A percentile compares a stretch with the other conserved stretches of the same genome.
These are phyloP conservation scores for Phymastichus coffea DNA, from an alignment of 1,140 invertebrate genomes.

Conservation along the genomic window DNA sequence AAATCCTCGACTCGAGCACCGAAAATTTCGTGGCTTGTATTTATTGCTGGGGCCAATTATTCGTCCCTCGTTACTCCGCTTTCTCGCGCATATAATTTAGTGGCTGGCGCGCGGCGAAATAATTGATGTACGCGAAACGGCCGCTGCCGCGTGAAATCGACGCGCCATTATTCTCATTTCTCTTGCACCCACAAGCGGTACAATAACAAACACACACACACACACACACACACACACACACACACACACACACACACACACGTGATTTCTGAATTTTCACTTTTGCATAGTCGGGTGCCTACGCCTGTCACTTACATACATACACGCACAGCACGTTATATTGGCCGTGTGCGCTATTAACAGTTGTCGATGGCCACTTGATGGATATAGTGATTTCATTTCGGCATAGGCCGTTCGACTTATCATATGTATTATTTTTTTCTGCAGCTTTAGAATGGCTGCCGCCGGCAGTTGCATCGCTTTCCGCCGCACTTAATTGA, in stretches of 20 bases:
- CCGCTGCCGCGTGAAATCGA: slow-evolving; percentile 23
- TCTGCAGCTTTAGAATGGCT: too few species aligned
- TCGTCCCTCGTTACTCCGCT: slow-evolving; percentile 4
- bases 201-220: neutral
- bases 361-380: too few species aligned
- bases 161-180: slow-evolving; percentile 27
- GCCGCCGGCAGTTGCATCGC: too few species aligned
- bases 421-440: too few species aligned
- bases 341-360: too few species aligned
- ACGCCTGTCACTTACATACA: too few species aligned
- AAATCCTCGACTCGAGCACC: neutral
- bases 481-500: too few species aligned
- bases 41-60: slow-evolving; percentile 27
- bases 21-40: neutral
- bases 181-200: neutral
- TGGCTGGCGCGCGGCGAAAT: slow-evolving; percentile 10
- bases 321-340: neutral
- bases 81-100: slow-evolving; percentile 29
- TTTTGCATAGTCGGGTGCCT: neutral
- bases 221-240: neutral
- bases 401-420: too few species aligned
- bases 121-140: slow-evolving; percentile 23
- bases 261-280: too few species aligned
- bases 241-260: neutral
- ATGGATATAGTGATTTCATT: too few species aligned